Conservation (phyloP, 37 sponge, comb jelly and placozoan genomes). For the Tethya wilhelma region DNA sequence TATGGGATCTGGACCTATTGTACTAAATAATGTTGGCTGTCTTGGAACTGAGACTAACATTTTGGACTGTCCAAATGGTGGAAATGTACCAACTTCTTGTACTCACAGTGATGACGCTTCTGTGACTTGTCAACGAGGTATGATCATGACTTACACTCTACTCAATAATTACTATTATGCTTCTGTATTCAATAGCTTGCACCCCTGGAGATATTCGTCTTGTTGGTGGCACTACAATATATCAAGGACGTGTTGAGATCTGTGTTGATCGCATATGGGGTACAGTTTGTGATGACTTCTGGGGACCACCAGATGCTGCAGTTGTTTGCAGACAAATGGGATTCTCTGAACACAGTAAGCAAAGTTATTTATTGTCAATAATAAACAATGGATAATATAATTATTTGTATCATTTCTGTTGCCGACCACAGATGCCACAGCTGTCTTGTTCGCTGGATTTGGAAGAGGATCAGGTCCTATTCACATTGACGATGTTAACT, state of each 20-base stretch:
- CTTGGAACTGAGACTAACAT: not conserved
- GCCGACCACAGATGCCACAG: slow-evolving; percentile 21
- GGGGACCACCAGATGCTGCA: slow-evolving; percentile 36
- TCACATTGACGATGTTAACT: not conserved
- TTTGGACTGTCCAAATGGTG: not conserved
- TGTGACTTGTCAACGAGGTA: slow-evolving; percentile 5
- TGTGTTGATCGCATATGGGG: slow-evolving; percentile 24
- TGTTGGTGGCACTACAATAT: slow-evolving; percentile 21
- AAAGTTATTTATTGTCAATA: too few relatives aligned
- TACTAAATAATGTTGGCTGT: not conserved
- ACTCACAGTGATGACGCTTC: slow-evolving; percentile 16
- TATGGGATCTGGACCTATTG: not conserved
- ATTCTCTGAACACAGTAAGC: slow-evolving; percentile 20
- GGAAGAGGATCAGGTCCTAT: slow-evolving; percentile 8
- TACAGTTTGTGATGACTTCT: slow-evolving; percentile 48
- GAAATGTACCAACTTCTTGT: not conserved
- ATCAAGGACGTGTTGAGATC: slow-evolving; percentile 41
- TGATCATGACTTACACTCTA: too few relatives aligned
- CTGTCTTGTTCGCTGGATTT: slow-evolving; percentile 8
- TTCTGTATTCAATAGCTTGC: too few relatives aligned
- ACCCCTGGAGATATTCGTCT: slow-evolving; percentile 15
- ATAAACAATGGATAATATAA: too few relatives aligned
- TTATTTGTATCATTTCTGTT: too few relatives aligned
- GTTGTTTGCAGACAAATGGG: slow-evolving; percentile 47
- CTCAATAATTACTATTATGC: too few relatives aligned